Conservation (phyloP, 2,888 invertebrate genomes). For the Aporophyla nigra region DNA sequence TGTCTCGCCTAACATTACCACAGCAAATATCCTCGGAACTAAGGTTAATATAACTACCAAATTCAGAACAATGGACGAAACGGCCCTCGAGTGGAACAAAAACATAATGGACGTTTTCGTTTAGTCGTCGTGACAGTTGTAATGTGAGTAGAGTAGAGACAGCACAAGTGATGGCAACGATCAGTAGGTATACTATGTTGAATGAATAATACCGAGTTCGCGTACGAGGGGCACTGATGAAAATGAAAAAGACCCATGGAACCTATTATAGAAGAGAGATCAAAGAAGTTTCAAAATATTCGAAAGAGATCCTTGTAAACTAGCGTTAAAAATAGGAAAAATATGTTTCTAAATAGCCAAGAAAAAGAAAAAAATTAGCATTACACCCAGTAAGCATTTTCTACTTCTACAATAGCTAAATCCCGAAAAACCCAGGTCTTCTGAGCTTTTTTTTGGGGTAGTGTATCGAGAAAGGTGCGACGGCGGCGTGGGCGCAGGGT, state of each 20-base stretch:
- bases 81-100: constrained; percentile 24
- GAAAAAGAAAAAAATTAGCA: not conserved
- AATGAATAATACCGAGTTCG: not conserved
- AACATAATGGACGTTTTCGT: constrained; percentile 15
- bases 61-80: constrained; percentile 33
- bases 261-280: not conserved
- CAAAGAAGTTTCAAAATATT: not conserved
- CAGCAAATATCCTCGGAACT: constrained; percentile 16
- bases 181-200: not conserved
- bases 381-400: not conserved
- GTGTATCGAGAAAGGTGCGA: constrained; percentile 3
- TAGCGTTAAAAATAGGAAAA: not conserved
- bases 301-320: not conserved
- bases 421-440: not conserved
- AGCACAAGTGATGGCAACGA: not conserved
- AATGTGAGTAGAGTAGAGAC: not conserved
- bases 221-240: not conserved
- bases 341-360: not conserved
- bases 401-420: not conserved
- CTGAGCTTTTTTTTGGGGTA: not conserved
- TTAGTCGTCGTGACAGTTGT: constrained; percentile 19
- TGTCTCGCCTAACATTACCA: not conserved
- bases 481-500: constrained; percentile 31
- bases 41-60: constrained; percentile 6
- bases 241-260: not conserved